Conservation (phyloP, 2,888 invertebrate species). For the Ophion ellenae region DNA sequence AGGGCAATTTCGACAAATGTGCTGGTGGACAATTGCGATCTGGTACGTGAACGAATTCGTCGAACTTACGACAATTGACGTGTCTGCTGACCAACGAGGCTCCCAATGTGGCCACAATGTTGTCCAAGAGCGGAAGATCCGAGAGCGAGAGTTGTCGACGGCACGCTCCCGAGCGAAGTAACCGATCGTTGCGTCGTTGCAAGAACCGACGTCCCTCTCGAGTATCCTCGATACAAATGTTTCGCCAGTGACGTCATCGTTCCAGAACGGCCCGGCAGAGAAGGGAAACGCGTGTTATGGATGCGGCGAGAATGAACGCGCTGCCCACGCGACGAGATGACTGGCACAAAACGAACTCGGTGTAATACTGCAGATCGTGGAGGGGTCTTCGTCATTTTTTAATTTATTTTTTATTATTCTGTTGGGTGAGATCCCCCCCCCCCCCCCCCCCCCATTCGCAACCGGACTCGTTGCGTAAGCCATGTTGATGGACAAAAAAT, state of each 20-base stretch:
- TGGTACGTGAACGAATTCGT: background rate
- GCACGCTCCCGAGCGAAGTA: background rate
- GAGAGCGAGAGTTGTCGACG: background rate
- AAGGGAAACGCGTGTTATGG: background rate
- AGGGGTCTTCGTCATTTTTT: background rate
- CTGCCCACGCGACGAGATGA: background rate
- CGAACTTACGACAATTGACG: slow-evolving; percentile 29
- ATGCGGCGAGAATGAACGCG: too few species aligned
- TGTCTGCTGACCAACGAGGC: background rate
- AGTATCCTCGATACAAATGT: background rate
- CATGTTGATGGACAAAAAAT: background rate
- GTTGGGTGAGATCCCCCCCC: background rate
- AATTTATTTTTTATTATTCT: background rate
- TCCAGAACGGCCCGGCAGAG: background rate
- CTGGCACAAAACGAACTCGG: background rate
- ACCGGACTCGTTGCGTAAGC: background rate
- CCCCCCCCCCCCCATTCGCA: background rate
- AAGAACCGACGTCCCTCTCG: background rate
- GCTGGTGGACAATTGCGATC: background rate
- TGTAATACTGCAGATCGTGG: background rate
- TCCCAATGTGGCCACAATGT: background rate
- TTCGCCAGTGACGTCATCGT: background rate
- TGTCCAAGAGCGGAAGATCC: background rate
- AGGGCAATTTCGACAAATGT: background rate
- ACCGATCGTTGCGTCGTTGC: background rate